Percentiles rank a stretch among this genome's conserved stretches.
Conservation (phyloP, 2,888 invertebrate species). For the Drosophila fulvimacula region DNA sequence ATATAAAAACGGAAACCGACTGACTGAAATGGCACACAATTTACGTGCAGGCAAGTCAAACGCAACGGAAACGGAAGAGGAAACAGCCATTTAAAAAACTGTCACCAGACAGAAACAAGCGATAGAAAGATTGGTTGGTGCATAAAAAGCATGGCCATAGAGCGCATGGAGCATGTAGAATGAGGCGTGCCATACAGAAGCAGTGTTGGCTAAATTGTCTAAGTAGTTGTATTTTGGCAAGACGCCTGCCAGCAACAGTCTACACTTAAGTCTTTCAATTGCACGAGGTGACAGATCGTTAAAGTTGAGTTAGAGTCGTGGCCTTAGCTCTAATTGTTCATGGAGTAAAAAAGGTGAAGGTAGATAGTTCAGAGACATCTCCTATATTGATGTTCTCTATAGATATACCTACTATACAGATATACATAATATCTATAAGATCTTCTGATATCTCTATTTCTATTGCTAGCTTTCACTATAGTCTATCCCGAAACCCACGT, state of each 20-base stretch:
- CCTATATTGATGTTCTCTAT: no score
- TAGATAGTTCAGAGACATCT: no score
- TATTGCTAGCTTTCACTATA: background rate
- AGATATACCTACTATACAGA: no score
- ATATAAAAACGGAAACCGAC: slow-evolving; percentile 15
- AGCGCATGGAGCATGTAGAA: background rate
- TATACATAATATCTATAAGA: no score
- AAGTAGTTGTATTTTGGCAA: slow-evolving; percentile 34
- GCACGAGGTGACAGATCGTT: slow-evolving; percentile 2
- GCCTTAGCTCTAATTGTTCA: background rate
- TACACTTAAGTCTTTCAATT: slow-evolving; percentile 16
- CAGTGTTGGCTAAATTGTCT: slow-evolving; percentile 29
- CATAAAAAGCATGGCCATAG: background rate
- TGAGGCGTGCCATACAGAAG: background rate
- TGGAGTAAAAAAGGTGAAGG: background rate
- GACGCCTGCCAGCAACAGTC: slow-evolving; percentile 31
- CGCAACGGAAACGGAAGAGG: slow-evolving; percentile 72
- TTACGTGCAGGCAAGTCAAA: slow-evolving; percentile 78
- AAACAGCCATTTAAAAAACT: slow-evolving; percentile 74
- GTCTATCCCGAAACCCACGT: background rate
- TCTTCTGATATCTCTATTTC: background rate
- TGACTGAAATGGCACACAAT: slow-evolving; percentile 62
- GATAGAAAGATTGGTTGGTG: slow-evolving; percentile 8
- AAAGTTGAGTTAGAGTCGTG: no score
- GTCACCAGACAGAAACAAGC: slow-evolving; percentile 46